Conservation (phyloP, 2,888 invertebrate species). For the Brachypterus glaber region DNA sequence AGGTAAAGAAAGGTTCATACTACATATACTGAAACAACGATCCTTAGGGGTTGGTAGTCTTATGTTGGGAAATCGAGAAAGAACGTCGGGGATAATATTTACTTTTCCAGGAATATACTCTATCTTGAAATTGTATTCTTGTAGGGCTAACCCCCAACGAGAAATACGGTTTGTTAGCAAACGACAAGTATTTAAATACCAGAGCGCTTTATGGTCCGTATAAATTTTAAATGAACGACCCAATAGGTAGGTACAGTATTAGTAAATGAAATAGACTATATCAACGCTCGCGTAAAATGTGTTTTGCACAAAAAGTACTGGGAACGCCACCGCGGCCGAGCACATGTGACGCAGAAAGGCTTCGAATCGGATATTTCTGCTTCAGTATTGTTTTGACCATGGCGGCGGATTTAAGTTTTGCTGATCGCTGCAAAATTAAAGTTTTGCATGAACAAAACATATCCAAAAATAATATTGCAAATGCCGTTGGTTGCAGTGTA, state of each 20-base stretch:
- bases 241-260: constrained; percentile 22
- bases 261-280: too few relatives aligned
- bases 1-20: background rate
- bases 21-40: constrained; percentile 6
- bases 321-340: too few relatives aligned
- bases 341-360: too few relatives aligned
- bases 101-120: constrained; percentile 22
- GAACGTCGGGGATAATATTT: constrained; percentile 24
- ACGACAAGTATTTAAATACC: constrained; percentile 23
- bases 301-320: too few relatives aligned
- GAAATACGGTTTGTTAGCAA: constrained; percentile 21
- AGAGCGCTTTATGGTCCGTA: constrained; percentile 25
- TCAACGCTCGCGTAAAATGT: too few relatives aligned
- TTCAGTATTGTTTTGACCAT: too few relatives aligned
- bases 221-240: constrained; percentile 19
- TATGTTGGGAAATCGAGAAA: constrained; percentile 20
- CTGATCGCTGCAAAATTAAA: too few relatives aligned
- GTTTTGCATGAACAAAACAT: too few relatives aligned
- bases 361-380: too few relatives aligned
- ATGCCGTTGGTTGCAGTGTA: too few relatives aligned
- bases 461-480: too few relatives aligned
- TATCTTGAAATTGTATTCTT: constrained; percentile 22
- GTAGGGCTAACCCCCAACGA: constrained; percentile 23
- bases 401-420: too few relatives aligned
- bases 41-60: constrained; percentile 12